Evolutionary conservation across 2,888 invertebrate species (phyloP).

Genomic region (Myathropa florea): DNA sequence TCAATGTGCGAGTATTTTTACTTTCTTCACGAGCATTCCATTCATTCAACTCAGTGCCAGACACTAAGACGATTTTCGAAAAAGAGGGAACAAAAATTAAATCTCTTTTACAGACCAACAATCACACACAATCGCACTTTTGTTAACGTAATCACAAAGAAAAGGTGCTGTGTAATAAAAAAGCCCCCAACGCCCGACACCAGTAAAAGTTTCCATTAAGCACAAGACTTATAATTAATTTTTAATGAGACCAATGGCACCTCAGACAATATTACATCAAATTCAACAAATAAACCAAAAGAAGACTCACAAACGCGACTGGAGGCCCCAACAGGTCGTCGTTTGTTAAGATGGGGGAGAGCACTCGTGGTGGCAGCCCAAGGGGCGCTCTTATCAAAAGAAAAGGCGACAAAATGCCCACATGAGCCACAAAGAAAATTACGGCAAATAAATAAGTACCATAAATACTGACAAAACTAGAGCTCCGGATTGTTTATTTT

Average conservation of each 20-base stretch:
- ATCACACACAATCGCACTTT: not conserved
- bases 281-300: not conserved
- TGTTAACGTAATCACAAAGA: not conserved
- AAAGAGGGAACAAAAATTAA: not conserved
- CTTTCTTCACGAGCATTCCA: not conserved
- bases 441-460: not conserved
- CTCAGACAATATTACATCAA: slow-evolving; percentile 15
- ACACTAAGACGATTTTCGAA: not conserved
- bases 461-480: not conserved
- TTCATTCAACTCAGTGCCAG: not conserved
- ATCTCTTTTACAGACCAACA: not conserved
- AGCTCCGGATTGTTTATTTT: not conserved
- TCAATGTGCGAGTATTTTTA: not conserved
- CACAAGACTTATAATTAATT: slow-evolving; percentile 31
- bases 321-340: not conserved
- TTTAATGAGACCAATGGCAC: slow-evolving; percentile 27
- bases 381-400: not conserved
- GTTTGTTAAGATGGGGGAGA: not conserved
- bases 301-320: not conserved
- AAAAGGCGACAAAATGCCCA: not conserved
- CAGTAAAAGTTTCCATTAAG: slow-evolving; percentile 24
- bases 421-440: not conserved
- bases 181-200: not conserved
- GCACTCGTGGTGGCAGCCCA: not conserved
- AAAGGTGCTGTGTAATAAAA: too few relatives aligned